Evolutionary conservation across 1,140 invertebrate genomes (phyloP).

Genomic region (Drosophila bocki): DNA sequence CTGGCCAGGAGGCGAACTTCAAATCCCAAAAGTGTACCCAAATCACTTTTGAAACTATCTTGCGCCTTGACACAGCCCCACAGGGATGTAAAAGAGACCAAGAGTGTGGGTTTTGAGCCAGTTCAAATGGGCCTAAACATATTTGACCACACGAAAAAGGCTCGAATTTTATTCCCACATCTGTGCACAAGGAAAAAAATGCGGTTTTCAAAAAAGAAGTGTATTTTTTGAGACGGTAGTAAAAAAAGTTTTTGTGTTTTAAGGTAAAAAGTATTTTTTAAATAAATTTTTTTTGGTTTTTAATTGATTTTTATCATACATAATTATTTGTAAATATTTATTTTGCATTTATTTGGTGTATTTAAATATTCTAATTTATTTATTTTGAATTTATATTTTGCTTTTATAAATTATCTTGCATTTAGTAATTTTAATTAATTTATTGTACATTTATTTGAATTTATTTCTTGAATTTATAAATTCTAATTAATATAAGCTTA

Average conservation of each 20-base stretch:
- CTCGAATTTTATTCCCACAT: conserved; percentile 49
- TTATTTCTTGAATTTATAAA: neutral
- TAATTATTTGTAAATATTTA: neutral
- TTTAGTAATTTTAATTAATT: no score
- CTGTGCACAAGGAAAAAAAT: conserved; percentile 18
- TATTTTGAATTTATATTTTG: no score
- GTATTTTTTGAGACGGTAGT: neutral
- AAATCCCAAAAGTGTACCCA: conserved; percentile 79
- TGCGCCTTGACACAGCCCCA: conserved; percentile 75
- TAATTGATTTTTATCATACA: no score
- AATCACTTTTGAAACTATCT: conserved; percentile 84
- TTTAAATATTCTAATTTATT: neutral
- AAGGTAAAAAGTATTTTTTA: no score
- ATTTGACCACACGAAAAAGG: conserved; percentile 69
- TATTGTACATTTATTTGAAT: neutral
- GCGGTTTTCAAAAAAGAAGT: neutral
- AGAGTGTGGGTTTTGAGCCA: conserved; percentile 15
- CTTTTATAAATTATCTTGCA: no score
- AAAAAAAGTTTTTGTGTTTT: no score
- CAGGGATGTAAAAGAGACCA: conserved; percentile 14
- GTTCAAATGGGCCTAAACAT: conserved; percentile 51
- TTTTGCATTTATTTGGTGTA: neutral
- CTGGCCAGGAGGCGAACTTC: conserved; percentile 35
- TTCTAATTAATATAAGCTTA: neutral
- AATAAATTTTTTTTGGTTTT: neutral